A percentile compares a stretch with the other conserved stretches of the same genome.
Evolutionary conservation across 2,888 invertebrate species (phyloP).

Genomic region (Caenorhabditis sinica): DNA sequence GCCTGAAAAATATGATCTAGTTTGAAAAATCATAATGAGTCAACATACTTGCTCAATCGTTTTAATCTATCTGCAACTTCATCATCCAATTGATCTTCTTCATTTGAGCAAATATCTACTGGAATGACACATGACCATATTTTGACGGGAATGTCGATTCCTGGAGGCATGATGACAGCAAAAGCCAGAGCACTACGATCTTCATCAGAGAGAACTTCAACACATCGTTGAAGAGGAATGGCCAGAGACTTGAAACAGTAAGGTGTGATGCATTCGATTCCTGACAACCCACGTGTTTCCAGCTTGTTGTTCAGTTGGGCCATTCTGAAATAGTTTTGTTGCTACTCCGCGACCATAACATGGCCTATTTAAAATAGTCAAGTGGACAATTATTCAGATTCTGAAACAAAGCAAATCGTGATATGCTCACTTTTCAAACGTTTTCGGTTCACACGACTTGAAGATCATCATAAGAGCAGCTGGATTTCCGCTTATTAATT

Average conservation of each 20-base stretch:
- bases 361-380: slow-evolving; percentile 27
- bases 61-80: slow-evolving; percentile 57
- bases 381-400: too few species aligned
- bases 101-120: slow-evolving; percentile 59
- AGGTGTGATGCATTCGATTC: slow-evolving; percentile 56
- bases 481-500: slow-evolving; percentile 63
- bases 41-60: slow-evolving; percentile 44
- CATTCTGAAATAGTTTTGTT: slow-evolving; percentile 24
- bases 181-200: slow-evolving; percentile 60
- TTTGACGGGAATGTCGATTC: slow-evolving; percentile 62
- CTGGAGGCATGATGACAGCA: slow-evolving; percentile 65
- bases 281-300: slow-evolving; percentile 50
- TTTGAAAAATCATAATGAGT: not conserved
- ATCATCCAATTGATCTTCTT: slow-evolving; percentile 56
- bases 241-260: slow-evolving; percentile 59
- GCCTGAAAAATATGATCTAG: slow-evolving; percentile 15
- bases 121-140: slow-evolving; percentile 67
- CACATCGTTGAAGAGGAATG: slow-evolving; percentile 55
- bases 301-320: slow-evolving; percentile 40
- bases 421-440: slow-evolving; percentile 44
- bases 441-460: slow-evolving; percentile 57
- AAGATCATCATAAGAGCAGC: slow-evolving; percentile 63
- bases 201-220: slow-evolving; percentile 52
- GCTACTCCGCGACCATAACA: slow-evolving; percentile 15
- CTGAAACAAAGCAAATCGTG: not conserved